These are phyloP conservation scores for Hydroisotoma schaefferi DNA, from an alignment of 2,888 invertebrate genomes.

Conservation along the genomic window DNA sequence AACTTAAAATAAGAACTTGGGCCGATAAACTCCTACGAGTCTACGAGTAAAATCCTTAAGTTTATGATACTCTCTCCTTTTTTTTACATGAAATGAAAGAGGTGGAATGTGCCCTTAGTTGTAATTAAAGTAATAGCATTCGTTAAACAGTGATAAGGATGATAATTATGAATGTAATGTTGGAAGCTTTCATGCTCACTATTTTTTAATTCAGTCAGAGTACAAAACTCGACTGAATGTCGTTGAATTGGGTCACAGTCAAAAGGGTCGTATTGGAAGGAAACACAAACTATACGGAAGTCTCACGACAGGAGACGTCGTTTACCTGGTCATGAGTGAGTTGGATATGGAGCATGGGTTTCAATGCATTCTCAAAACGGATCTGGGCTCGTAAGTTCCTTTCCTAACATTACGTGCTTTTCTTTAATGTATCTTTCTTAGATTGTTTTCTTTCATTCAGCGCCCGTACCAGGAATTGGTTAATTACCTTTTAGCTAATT, in stretches of 20 bases:
- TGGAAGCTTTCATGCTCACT: background rate
- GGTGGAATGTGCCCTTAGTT: no score
- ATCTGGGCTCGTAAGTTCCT: conserved; percentile 47
- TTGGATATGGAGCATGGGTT: conserved; percentile 44
- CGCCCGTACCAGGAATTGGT: no score
- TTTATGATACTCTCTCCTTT: no score
- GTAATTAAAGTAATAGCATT: no score
- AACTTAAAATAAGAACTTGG: no score
- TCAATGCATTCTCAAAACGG: conserved; percentile 40
- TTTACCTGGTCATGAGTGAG: conserved; percentile 43
- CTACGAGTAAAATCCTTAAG: no score
- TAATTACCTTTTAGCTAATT: no score
- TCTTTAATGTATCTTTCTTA: background rate
- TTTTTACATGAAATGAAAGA: background rate
- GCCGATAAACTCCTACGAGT: no score
- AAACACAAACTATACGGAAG: conserved; percentile 38
- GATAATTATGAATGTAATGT: background rate
- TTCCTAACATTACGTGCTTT: no score
- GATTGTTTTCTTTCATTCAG: background rate
- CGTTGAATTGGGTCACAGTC: conserved; percentile 41
- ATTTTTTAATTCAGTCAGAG: conserved; percentile 29
- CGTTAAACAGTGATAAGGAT: no score
- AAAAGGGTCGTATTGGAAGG: conserved; percentile 18
- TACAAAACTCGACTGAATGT: conserved; percentile 35
- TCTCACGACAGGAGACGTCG: conserved; percentile 28